phyloP scores from a whole-genome alignment of 2,888 invertebrate species.

The Aspidiotus destructor region DNA sequence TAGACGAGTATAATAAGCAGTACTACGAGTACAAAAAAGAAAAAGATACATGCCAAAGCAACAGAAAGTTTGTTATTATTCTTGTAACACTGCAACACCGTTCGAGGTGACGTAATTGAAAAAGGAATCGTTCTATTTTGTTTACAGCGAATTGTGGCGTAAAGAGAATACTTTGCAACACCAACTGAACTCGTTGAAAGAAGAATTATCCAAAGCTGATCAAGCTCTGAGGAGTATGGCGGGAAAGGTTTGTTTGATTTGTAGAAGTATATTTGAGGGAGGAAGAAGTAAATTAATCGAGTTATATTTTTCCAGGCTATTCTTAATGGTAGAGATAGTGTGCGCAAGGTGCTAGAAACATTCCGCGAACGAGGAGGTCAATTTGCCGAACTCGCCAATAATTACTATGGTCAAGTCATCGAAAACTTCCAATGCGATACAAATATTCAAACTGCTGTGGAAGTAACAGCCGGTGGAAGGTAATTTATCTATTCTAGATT shows the following conservation, averaged over 20 bases:
- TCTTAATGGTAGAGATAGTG: slow-evolving; percentile 91
- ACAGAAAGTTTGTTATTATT: slow-evolving; percentile 64
- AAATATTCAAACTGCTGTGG: slow-evolving; percentile 95
- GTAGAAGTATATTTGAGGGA: no score
- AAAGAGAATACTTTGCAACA: slow-evolving; percentile 90
- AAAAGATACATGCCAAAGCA: slow-evolving; percentile 84
- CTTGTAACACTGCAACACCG: no score
- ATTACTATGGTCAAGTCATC: slow-evolving; percentile 90
- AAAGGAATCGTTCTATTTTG: neutral
- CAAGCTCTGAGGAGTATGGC: slow-evolving; percentile 95
- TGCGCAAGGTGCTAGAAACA: slow-evolving; percentile 83
- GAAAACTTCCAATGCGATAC: slow-evolving; percentile 96
- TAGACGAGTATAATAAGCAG: slow-evolving; percentile 90
- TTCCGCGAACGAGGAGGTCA: slow-evolving; percentile 68
- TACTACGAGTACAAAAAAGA: slow-evolving; percentile 91
- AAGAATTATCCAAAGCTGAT: slow-evolving; percentile 92
- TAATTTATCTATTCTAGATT: slow-evolving; percentile 36
- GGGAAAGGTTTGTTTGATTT: slow-evolving; percentile 55
- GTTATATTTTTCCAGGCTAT: slow-evolving; percentile 55
- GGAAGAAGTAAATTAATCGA: no score
- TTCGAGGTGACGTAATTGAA: no score
- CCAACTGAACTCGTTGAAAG: slow-evolving; percentile 78
- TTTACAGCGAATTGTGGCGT: slow-evolving; percentile 72
- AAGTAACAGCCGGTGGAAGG: slow-evolving; percentile 64
- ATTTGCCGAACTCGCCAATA: slow-evolving; percentile 63